Base-by-base conservation (phyloP, 23 tunicate species). In the Pegea sp. region DNA sequence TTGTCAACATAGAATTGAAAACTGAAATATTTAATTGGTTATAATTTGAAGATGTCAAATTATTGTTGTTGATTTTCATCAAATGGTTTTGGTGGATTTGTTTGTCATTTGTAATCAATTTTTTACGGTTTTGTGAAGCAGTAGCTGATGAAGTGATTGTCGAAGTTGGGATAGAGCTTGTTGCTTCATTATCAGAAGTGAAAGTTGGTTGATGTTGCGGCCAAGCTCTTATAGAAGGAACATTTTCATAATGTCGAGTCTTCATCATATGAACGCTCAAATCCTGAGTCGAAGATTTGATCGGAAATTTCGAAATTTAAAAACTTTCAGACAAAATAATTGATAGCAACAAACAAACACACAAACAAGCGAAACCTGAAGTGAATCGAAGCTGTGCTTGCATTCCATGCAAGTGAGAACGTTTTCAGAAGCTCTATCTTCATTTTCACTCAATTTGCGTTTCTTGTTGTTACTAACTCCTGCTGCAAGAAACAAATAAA, bases 221-320 rank as follows among this genome's bases (percentile, higher is more conserved):
- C 70, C 68, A 74, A 66, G 70, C 48, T 29, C 95, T 61, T 63
- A 75, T 33, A 2, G 95, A 67, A 4, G 95, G 95, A 2, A 84
- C 95, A 68, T 84, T 70, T 38, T 84, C 84, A 50, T 84, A 84
- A 49, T 84, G 95, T 62, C 74, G 74, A 11, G 95, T 84, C 43
- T 84, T 84, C 16, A 84, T 84, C 95, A 84, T 84, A 61, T 84
- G 95, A 23, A 84, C 95, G 58, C 73, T 73, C 5, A 84, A 44
- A 34, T 84, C 95, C 95, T 84, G 59, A 0, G 23, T 0, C 30
- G 20, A 48, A 8, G 0, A 22, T 0, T 28, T 13, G 11, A 0
- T 53, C 11, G 21, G 11, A 28, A 51, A 61, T 3, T 57, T 1
- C 46, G 16, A 38, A 8, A 38, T 38, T n/a, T n/a, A n/a, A n/a